phyloP scores from a whole-genome alignment of 1,140 invertebrate species.

The Prorops nasuta region DNA sequence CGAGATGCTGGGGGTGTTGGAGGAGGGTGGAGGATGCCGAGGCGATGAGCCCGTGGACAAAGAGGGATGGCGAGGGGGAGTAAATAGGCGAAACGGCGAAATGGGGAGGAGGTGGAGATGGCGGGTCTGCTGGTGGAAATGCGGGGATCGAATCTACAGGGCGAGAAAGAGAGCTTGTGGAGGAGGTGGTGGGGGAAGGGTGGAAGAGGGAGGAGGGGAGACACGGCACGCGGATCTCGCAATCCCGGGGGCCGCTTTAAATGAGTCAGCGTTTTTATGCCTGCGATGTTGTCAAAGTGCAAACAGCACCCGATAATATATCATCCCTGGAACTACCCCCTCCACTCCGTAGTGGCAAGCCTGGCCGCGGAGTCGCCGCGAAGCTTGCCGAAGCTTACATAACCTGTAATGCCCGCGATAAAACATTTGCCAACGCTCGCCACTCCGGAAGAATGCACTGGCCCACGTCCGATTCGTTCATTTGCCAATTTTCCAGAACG shows the following conservation, averaged over 20 bases:
- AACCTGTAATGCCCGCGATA: too few species aligned
- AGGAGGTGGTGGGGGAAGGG: slow-evolving; percentile 23
- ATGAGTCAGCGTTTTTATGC: slow-evolving; percentile 60
- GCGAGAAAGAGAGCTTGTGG: slow-evolving; percentile 28
- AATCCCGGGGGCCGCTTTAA: slow-evolving; percentile 57
- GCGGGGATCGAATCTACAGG: too few species aligned
- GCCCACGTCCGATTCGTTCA: too few species aligned
- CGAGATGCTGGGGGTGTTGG: slow-evolving; percentile 30
- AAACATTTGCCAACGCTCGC: too few species aligned
- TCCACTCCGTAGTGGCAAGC: too few species aligned
- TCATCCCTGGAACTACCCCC: slow-evolving; percentile 40
- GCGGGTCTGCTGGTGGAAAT: slow-evolving; percentile 22
- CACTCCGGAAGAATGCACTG: too few species aligned
- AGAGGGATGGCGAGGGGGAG: slow-evolving; percentile 24
- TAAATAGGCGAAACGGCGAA: slow-evolving; percentile 13
- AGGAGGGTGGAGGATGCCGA: slow-evolving; percentile 8
- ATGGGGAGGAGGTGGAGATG: slow-evolving; percentile 13
- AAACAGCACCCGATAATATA: slow-evolving; percentile 58
- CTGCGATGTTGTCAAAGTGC: slow-evolving; percentile 58
- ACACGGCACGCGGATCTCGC: slow-evolving; percentile 43
- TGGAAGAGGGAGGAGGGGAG: slow-evolving; percentile 13
- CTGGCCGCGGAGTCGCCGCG: too few species aligned
- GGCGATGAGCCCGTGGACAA: slow-evolving; percentile 17
- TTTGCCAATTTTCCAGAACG: too few species aligned
- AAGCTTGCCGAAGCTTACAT: too few species aligned